These are phyloP conservation scores for Trinorchestia longiramus DNA, from an alignment of 1,140 invertebrate species.

Conservation along the genomic window DNA sequence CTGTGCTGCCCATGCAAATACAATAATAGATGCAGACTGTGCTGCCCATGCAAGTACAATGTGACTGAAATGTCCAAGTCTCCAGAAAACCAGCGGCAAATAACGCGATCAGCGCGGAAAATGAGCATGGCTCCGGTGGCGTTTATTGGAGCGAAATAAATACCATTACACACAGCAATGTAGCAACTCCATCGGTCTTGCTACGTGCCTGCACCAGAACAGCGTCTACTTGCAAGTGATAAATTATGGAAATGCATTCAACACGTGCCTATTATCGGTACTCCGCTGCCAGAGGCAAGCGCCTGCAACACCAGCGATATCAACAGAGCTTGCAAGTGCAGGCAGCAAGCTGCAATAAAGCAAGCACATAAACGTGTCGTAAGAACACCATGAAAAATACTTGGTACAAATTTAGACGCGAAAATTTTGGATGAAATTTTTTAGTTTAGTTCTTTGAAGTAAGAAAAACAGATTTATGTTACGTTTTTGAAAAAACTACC, in stretches of 20 bases:
- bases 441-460: too few relatives aligned
- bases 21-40: too few relatives aligned
- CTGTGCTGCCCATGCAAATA: too few relatives aligned
- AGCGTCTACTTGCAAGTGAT: background rate
- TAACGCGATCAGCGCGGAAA: background rate
- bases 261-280: background rate
- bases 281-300: background rate
- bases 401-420: background rate
- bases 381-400: background rate
- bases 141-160: background rate
- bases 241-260: slow-evolving; percentile 2
- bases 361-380: background rate
- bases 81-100: background rate
- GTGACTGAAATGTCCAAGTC: too few relatives aligned
- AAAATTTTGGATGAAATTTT: background rate
- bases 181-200: background rate
- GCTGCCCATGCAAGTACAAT: too few relatives aligned
- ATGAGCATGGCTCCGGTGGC: background rate
- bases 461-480: too few relatives aligned
- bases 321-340: background rate
- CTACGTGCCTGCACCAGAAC: background rate
- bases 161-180: background rate
- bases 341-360: background rate
- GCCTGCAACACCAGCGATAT: background rate
- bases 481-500: too few relatives aligned